Conservation (phyloP, 2,888 invertebrate genomes). For the Tipula confusa region DNA sequence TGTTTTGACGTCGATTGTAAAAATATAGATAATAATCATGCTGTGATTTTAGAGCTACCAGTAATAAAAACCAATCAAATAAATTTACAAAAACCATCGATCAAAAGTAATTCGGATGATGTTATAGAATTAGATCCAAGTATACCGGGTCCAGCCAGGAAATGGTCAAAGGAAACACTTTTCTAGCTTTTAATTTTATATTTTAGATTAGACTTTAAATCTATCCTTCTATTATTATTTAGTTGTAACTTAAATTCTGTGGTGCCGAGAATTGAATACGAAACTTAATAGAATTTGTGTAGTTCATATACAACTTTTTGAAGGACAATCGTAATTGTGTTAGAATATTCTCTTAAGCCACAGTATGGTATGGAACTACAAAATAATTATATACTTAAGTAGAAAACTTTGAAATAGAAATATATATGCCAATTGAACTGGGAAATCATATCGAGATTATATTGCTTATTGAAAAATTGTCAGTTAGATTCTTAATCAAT, state of each 20-base stretch:
- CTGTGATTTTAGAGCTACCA: constrained; percentile 49
- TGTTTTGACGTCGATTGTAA: constrained; percentile 29
- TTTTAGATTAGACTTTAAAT: neutral
- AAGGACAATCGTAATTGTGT: neutral
- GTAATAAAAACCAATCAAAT: constrained; percentile 41
- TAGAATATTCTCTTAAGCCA: too few relatives aligned
- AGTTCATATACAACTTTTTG: neutral
- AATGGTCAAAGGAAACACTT: constrained; percentile 73
- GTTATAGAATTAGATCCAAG: constrained; percentile 44
- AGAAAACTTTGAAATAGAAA: neutral
- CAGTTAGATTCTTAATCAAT: too few relatives aligned
- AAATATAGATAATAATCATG: constrained; percentile 40
- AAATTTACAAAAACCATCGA: neutral
- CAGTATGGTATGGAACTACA: too few relatives aligned
- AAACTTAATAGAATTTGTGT: neutral
- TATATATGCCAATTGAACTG: neutral
- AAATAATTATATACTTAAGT: neutral
- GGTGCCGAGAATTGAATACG: constrained; percentile 33
- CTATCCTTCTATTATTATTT: neutral
- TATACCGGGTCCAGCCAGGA: constrained; percentile 47
- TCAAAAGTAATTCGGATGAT: constrained; percentile 35
- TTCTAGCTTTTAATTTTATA: constrained; percentile 55
- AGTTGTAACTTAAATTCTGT: neutral
- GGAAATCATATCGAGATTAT: too few relatives aligned
- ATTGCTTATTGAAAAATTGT: too few relatives aligned